phyloP scores from a whole-genome alignment of 2,888 invertebrate species.

The Hoplodrina ambigua region DNA sequence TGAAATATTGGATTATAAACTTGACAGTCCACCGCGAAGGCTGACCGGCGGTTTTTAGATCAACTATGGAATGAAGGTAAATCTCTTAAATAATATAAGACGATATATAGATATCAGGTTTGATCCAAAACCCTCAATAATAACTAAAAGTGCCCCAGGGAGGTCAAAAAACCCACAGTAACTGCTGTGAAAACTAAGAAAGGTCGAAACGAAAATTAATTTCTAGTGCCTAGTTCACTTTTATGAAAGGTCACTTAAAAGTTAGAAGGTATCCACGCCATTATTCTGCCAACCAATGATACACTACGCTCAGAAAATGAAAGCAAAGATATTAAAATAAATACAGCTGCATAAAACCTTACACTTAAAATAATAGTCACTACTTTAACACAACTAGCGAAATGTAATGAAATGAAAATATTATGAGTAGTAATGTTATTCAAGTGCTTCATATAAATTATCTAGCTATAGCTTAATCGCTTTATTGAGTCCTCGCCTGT shows the following conservation, averaged over 20 bases:
- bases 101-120: too few relatives aligned
- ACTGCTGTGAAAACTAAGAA: background rate
- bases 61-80: too few relatives aligned
- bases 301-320: background rate
- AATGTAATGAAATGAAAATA: conserved; percentile 66
- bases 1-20: too few relatives aligned
- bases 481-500: too few relatives aligned
- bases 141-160: too few relatives aligned
- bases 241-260: background rate
- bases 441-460: conserved; percentile 42
- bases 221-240: background rate
- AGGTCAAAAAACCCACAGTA: too few relatives aligned
- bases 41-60: too few relatives aligned
- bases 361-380: conserved; percentile 50
- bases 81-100: too few relatives aligned
- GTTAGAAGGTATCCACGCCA: background rate
- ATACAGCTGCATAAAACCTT: conserved; percentile 51
- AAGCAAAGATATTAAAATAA: conserved; percentile 32
- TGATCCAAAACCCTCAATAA: too few relatives aligned
- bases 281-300: background rate
- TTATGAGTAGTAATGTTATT: conserved; percentile 53
- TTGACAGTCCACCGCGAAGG: too few relatives aligned
- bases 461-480: background rate
- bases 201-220: background rate
- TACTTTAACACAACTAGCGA: conserved; percentile 38